Base-by-base conservation (phyloP, 2,113 vertebrate species). In the Lycocorax pyrrhopterus region DNA sequence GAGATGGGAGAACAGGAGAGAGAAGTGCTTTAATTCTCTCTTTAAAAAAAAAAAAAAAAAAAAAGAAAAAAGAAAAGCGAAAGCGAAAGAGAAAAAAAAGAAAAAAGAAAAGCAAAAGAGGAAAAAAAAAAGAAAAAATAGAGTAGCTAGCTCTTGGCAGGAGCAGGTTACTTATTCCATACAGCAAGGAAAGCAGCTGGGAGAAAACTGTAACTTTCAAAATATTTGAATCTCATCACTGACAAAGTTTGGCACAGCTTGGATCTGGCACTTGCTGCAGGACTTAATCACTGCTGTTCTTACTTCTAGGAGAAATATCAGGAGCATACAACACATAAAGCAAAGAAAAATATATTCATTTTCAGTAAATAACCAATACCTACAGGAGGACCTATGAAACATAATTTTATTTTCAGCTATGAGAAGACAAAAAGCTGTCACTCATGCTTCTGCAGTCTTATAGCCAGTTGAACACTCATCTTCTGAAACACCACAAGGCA, bases 201-300 rank as follows among this genome's bases (percentile, higher is more conserved):
- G 71, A 90, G 32, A 67, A 82, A 91, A 93, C 16, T 16, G 10
- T 44, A 84, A 84, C 49, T 94, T 94, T 92, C 81, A 94, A 87
- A 96, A 93, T 91, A 93, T 89, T 84, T 96, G 58, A 93, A 95
- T 78, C 67, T 91, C 41, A 32, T 93, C 67, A 67, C 16, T 35
- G 47, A 82, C 14, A 58, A 73, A 80, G n/a, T 55, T 18, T 92
- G 84, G 76, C 93, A 85, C 41, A 83, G 88, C n/a, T 76, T 82
- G 27, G 78, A 52, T 62, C 60, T 75, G 84, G 33, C 6, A 1
- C 47, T 78, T 63, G 29, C 32, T 87, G 32, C 41, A 87, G 53
- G 29, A 76, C 29, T 86, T 56, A 63, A 76, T 51, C 25, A 41
- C 30, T 63, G 20, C 13, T 82, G 64, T 71, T 63, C 35, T n/a